phyloP scores from a whole-genome alignment of 2,888 invertebrate species.

The Villa cingulata region DNA sequence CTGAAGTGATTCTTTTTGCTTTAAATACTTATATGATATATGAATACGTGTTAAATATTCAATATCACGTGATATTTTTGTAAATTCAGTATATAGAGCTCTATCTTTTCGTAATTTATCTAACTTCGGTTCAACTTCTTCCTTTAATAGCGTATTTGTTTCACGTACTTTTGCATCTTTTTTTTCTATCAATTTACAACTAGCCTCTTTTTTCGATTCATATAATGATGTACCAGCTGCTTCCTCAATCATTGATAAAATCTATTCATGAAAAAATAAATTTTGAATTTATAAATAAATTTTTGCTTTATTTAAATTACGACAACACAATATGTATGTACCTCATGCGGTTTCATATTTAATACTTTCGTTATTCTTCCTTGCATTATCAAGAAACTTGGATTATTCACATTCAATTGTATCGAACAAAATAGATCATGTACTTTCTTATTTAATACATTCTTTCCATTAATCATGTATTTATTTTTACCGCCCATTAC shows the following conservation, averaged over 20 bases:
- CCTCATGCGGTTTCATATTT: constrained; percentile 97
- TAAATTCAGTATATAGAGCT: constrained; percentile 72
- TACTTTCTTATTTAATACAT: constrained; percentile 79
- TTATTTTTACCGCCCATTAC: constrained; percentile 76
- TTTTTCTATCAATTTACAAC: constrained; percentile 76
- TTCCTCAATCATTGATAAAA: constrained; percentile 95
- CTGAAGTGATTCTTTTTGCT: constrained; percentile 35
- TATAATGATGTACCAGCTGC: constrained; percentile 97
- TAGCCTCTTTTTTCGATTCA: constrained; percentile 78
- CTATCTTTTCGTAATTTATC: constrained; percentile 75
- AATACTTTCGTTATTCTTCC: constrained; percentile 96
- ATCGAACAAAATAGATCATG: constrained; percentile 93
- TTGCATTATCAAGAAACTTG: constrained; percentile 99
- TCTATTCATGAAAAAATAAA: constrained; percentile 40
- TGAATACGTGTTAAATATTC: constrained; percentile 62
- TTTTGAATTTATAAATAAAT: too few species aligned
- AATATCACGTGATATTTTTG: constrained; percentile 70
- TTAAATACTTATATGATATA: constrained; percentile 37
- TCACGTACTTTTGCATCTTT: constrained; percentile 84
- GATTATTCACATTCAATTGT: constrained; percentile 97
- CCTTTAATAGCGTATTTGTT: constrained; percentile 59
- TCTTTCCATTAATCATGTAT: constrained; percentile 85
- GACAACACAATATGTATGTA: constrained; percentile 29
- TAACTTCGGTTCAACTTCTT: constrained; percentile 84
- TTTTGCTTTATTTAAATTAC: too few species aligned